A percentile compares a stretch with the other conserved stretches of the same genome.
Conservation (phyloP, 2,113 vertebrate species). For the Meles meles region DNA sequence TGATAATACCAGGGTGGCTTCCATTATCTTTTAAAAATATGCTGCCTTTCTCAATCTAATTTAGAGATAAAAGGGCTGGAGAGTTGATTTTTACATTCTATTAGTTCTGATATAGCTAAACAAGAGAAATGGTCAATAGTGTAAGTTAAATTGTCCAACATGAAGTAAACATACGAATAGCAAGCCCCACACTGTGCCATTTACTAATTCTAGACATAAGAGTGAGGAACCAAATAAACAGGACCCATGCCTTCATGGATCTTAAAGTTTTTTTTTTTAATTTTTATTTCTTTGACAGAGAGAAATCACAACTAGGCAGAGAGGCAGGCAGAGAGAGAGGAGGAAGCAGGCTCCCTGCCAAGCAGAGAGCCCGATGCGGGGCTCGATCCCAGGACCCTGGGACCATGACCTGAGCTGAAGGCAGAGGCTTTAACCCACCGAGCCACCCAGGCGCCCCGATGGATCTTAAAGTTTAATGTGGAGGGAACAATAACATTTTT, state of each 20-base stretch:
- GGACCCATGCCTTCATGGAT: not conserved
- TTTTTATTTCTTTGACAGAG: too few relatives aligned
- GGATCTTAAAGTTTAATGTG: not conserved
- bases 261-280: not conserved
- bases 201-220: not conserved
- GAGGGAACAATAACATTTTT: not conserved
- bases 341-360: too few relatives aligned
- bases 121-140: not conserved
- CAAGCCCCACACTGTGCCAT: not conserved
- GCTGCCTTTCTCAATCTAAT: not conserved
- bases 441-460: too few relatives aligned
- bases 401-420: too few relatives aligned
- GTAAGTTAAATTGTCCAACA: not conserved
- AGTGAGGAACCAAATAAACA: not conserved
- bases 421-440: too few relatives aligned
- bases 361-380: too few relatives aligned
- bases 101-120: not conserved
- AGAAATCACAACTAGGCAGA: too few relatives aligned
- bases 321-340: too few relatives aligned
- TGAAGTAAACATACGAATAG: not conserved
- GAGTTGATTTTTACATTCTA: not conserved
- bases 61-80: not conserved
- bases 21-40: not conserved
- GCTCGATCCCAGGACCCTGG: too few relatives aligned
- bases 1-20: not conserved